Base-by-base conservation (phyloP, 2,797 vertebrate genomes). In the Microctenopoma lineatum region DNA sequence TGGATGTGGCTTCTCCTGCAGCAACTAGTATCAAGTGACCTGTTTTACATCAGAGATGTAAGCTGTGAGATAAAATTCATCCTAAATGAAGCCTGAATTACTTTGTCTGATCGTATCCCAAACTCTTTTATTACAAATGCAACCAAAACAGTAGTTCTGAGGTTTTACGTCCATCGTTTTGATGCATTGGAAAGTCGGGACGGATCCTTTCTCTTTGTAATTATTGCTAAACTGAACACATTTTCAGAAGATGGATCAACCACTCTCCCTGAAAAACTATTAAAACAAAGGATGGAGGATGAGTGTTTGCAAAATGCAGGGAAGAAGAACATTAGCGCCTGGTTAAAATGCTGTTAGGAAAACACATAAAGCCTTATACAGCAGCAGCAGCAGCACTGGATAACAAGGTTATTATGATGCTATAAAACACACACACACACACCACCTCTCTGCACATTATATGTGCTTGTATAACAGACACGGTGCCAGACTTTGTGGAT, bases 291-390 rank as follows among this genome's bases (percentile, higher is more conserved):
- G 46, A 21, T 27, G 18, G 5, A 59, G n/a, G 29, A 12, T 1
- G 60, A 66, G 58, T n/a, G 51, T 0, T 18, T 58, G 55, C n/a
- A n/a, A 41, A 50, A 48, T 34, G 75, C 14, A 60, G n/a, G 21
- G 52, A 53, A 44, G 25, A 44, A 16, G 45, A 50, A 9, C 60
- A 42, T 75, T 39, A 70, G 50, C 62, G 34, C 5, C 39, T 46
- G 60, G 4, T 73, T 67, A 60, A 47, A 48, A 71, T 29, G 11
- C 56, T 21, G 63, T 80, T 57, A 60, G 29, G 67, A 32, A 27
- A 44, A 70, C 62, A 70, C 55, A 50, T 18, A 45, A 36, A 51
- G 67, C 4, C n/a, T 39, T 18, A 73, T 78, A 60, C 69, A 57
- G 74, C 63, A 77, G 51, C 29, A 52, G 44, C 50, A 16, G 6